phyloP scores from a whole-genome alignment of 1,140 invertebrate genomes.

The Calycopis cecrops region DNA sequence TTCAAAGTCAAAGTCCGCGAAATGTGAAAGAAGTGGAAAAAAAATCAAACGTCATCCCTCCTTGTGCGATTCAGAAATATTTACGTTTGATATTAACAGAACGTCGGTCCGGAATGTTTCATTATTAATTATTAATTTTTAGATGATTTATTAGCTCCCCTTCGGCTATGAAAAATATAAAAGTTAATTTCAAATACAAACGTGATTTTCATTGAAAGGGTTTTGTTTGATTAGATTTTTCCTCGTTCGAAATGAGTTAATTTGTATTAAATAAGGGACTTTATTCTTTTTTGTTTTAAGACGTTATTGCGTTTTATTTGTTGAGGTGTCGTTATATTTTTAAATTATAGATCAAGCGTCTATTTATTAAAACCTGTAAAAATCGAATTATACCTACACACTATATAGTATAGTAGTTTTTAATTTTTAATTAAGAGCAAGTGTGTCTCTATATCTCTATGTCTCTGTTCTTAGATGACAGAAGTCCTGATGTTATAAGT shows the following conservation, averaged over 20 bases:
- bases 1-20: slow-evolving; percentile 6
- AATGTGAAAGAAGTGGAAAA: slow-evolving; percentile 24
- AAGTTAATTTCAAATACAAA: slow-evolving; percentile 49
- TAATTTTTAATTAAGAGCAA: too few relatives aligned
- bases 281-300: too few relatives aligned
- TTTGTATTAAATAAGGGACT: neutral
- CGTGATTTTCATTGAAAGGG: slow-evolving; percentile 47
- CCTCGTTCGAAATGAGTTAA: slow-evolving; percentile 8
- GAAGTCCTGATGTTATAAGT: too few relatives aligned
- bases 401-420: too few relatives aligned
- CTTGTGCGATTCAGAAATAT: slow-evolving; percentile 57
- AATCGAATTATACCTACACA: too few relatives aligned
- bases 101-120: slow-evolving; percentile 32
- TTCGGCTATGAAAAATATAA: slow-evolving; percentile 45
- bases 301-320: neutral
- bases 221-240: slow-evolving; percentile 23
- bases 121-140: slow-evolving; percentile 63
- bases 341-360: too few relatives aligned
- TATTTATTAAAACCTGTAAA: too few relatives aligned
- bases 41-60: slow-evolving; percentile 46
- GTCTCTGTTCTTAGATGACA: too few relatives aligned
- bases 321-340: neutral
- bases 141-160: slow-evolving; percentile 53
- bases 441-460: too few relatives aligned
- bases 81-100: slow-evolving; percentile 49